phyloP scores from a whole-genome alignment of 2,888 invertebrate species.

The Hyppa rectilinea region DNA sequence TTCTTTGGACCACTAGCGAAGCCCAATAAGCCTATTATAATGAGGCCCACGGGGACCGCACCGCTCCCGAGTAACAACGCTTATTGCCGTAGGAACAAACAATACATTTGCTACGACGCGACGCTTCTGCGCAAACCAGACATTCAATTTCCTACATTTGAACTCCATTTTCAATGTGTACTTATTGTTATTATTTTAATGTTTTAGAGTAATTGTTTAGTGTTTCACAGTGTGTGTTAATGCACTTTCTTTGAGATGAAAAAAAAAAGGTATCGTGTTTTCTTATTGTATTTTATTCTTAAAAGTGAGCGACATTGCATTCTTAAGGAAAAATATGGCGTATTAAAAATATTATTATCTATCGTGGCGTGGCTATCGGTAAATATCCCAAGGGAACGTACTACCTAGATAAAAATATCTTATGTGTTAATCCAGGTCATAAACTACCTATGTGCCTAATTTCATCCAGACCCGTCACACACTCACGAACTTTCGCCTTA shows the following conservation, averaged over 20 bases:
- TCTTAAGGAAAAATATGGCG: no score
- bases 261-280: no score
- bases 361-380: no score
- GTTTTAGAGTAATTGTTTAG: constrained; percentile 30
- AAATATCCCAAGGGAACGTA: no score
- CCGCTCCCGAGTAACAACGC: constrained; percentile 70
- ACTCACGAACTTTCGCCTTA: no score
- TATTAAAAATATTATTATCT: no score
- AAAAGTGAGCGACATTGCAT: background rate
- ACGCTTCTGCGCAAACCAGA: constrained; percentile 24
- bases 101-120: constrained; percentile 52
- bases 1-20: constrained; percentile 57
- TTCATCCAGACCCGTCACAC: no score
- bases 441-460: no score
- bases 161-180: constrained; percentile 3
- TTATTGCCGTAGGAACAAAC: constrained; percentile 70
- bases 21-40: constrained; percentile 79
- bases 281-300: background rate
- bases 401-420: no score
- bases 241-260: no score
- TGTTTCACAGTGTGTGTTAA: no score
- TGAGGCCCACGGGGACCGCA: constrained; percentile 73
- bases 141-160: constrained; percentile 41
- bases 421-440: no score
- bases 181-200: constrained; percentile 38